phyloP scores from a whole-genome alignment of 2,113 vertebrate genomes.

The Lepisosteus oculatus region DNA sequence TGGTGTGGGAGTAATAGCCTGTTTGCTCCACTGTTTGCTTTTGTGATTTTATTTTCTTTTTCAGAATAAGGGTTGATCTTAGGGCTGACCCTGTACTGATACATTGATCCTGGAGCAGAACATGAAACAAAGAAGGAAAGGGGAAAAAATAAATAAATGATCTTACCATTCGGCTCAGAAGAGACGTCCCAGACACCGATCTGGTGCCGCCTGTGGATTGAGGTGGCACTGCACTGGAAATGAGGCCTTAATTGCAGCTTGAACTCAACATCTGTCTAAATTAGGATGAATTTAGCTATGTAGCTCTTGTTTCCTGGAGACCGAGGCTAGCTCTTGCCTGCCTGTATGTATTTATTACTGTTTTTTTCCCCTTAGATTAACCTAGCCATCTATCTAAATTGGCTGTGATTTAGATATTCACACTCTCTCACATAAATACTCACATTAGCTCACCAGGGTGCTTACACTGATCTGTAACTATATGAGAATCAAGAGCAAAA shows the following conservation, averaged over 20 bases:
- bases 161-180: background rate
- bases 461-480: background rate
- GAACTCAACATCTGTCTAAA: constrained; percentile 20
- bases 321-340: background rate
- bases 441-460: background rate
- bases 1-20: constrained; percentile 17
- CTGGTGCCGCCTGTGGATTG: constrained; percentile 2
- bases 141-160: background rate
- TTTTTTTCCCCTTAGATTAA: constrained; percentile 16
- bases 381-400: constrained; percentile 10
- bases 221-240: constrained; percentile 9
- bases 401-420: constrained; percentile 12
- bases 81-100: background rate
- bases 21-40: constrained; percentile 20
- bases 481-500: background rate
- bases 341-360: constrained; percentile 20
- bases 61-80: constrained; percentile 3
- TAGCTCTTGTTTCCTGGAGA: constrained; percentile 21
- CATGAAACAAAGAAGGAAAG: background rate
- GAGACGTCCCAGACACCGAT: background rate
- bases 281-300: constrained; percentile 23
- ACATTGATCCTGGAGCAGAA: constrained; percentile 1
- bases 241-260: background rate
- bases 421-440: background rate
- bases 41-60: constrained; percentile 8